These are phyloP conservation scores for Phymanthus crucifer DNA, from an alignment of 92 coral and sea anemone species.

Conservation along the genomic window DNA sequence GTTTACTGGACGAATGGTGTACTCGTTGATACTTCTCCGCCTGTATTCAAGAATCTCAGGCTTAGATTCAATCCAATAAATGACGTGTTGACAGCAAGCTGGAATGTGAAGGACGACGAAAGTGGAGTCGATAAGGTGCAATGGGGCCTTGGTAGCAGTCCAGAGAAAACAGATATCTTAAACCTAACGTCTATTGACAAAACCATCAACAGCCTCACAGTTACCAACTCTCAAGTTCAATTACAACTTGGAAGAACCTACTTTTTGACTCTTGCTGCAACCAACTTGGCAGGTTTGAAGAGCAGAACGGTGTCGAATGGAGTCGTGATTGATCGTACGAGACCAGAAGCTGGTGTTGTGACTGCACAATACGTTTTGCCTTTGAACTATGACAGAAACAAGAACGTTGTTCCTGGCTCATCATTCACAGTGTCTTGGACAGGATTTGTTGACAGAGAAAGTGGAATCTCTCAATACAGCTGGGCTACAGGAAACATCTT, in stretches of 20 bases:
- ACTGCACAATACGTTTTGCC: slow-evolving; percentile 63
- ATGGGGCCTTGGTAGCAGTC: slow-evolving; percentile 65
- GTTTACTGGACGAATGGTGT: slow-evolving; percentile 76
- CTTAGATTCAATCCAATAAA: slow-evolving; percentile 34
- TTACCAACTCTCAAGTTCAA: slow-evolving; percentile 40
- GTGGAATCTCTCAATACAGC: slow-evolving; percentile 61
- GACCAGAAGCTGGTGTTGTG: slow-evolving; percentile 64
- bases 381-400: slow-evolving; percentile 55
- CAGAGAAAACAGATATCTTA: slow-evolving; percentile 50
- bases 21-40: slow-evolving; percentile 72
- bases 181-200: slow-evolving; percentile 46
- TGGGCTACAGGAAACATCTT: slow-evolving; percentile 61
- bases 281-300: slow-evolving; percentile 61
- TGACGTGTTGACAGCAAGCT: slow-evolving; percentile 31
- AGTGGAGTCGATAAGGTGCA: slow-evolving; percentile 52
- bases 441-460: slow-evolving; percentile 74
- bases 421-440: slow-evolving; percentile 71
- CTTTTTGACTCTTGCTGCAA: slow-evolving; percentile 42
- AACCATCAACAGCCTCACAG: background rate
- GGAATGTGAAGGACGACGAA: slow-evolving; percentile 60
- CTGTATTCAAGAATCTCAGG: slow-evolving; percentile 41
- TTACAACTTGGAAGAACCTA: slow-evolving; percentile 56
- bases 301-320: slow-evolving; percentile 60
- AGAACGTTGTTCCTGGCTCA: slow-evolving; percentile 53
- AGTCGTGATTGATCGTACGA: slow-evolving; percentile 68